These are phyloP conservation scores for Cyprinodon tularosa DNA, from an alignment of 2,113 vertebrate species.

Conservation along the genomic window DNA sequence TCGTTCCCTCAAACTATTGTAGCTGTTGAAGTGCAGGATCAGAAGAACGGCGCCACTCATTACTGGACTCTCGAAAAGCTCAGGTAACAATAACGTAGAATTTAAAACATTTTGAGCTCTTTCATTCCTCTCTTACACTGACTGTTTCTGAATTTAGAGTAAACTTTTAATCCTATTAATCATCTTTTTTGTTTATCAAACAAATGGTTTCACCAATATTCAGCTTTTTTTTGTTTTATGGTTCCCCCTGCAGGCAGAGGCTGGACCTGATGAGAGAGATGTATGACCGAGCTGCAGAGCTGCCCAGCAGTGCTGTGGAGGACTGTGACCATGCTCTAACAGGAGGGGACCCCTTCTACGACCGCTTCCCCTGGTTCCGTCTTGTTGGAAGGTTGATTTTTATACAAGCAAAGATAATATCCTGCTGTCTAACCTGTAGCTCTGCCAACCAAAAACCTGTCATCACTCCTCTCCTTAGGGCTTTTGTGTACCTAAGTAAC, in stretches of 20 bases:
- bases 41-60: constrained; percentile 97
- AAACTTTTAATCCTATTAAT: not conserved
- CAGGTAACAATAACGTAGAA: constrained; percentile 76
- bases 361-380: constrained; percentile 99
- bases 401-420: not conserved
- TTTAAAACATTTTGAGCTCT: not conserved
- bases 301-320: constrained; percentile 90
- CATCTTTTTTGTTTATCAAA: not conserved
- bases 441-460: not conserved
- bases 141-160: not conserved
- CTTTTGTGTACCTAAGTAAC: constrained; percentile 98
- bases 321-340: constrained; percentile 95
- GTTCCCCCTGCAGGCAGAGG: constrained; percentile 83
- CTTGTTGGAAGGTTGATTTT: constrained; percentile 92
- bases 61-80: constrained; percentile 98
- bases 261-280: constrained; percentile 98
- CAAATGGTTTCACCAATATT: not conserved
- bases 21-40: constrained; percentile 96
- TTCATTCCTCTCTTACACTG: not conserved
- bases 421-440: not conserved
- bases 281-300: constrained; percentile 96
- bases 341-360: constrained; percentile 96
- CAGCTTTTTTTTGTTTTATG: not conserved
- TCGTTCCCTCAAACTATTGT: constrained; percentile 94
- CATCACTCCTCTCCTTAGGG: constrained; percentile 77